A percentile compares a stretch with the other conserved stretches of the same genome.
Conservation (phyloP, 2,888 invertebrate genomes). For the Yponomeuta evonymella region DNA sequence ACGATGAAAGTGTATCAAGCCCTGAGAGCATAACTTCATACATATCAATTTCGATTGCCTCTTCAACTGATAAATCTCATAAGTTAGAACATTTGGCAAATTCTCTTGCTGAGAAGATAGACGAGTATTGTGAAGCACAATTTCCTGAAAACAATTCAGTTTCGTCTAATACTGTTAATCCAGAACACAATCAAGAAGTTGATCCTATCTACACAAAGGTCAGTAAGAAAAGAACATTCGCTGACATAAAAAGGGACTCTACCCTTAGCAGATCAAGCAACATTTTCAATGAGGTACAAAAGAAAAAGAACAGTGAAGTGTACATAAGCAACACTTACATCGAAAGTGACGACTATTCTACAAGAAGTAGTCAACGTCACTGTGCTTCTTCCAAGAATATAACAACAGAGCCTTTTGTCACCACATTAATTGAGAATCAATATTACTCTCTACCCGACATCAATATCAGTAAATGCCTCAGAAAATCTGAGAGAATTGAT, state of each 20-base stretch:
- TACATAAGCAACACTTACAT: conserved; percentile 61
- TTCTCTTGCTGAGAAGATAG: conserved; percentile 71
- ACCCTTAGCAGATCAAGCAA: conserved; percentile 46
- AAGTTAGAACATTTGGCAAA: conserved; percentile 70
- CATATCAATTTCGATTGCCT: conserved; percentile 68
- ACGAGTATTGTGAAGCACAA: conserved; percentile 70
- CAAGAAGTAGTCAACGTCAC: conserved; percentile 42
- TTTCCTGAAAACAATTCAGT: conserved; percentile 53
- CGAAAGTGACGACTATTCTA: conserved; percentile 56
- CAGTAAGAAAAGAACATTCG: conserved; percentile 73
- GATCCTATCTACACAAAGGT: conserved; percentile 66
- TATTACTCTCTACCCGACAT: conserved; percentile 84
- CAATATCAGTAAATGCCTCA: conserved; percentile 80
- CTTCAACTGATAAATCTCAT: conserved; percentile 66
- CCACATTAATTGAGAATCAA: conserved; percentile 79
- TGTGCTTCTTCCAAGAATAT: conserved; percentile 64
- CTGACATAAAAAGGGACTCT: conserved; percentile 62
- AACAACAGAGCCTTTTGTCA: conserved; percentile 68
- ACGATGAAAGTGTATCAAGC: conserved; percentile 68
- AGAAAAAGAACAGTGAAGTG: conserved; percentile 52
- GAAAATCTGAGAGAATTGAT: conserved; percentile 83
- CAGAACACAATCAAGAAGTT: conserved; percentile 44
- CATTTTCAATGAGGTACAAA: conserved; percentile 49
- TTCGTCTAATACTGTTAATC: conserved; percentile 41
- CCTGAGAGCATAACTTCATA: conserved; percentile 72